Evolutionary conservation across 53 echinoderm and acorn worm genomes (phyloP).

Genomic region (Actinopyga echinites): DNA sequence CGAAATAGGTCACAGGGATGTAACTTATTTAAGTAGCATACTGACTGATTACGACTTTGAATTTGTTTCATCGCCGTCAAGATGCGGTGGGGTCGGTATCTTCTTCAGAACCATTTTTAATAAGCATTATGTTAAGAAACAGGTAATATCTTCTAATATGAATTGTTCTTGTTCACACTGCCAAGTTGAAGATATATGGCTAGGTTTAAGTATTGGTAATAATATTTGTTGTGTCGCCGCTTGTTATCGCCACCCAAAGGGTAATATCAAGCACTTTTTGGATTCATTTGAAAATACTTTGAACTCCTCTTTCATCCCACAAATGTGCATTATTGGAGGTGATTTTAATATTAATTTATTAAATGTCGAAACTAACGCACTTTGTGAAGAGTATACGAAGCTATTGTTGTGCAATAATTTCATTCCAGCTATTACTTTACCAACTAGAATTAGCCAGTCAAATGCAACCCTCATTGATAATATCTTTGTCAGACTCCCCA

Average conservation of each 20-base stretch:
- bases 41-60: neutral
- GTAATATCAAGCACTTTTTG: too few relatives aligned
- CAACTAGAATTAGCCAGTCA: too few relatives aligned
- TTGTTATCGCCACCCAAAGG: constrained; percentile 2
- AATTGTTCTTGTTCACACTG: too few relatives aligned
- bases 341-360: too few relatives aligned
- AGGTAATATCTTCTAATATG: neutral
- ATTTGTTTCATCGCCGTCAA: neutral
- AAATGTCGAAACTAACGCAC: neutral
- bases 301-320: neutral
- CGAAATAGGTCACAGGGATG: constrained; percentile 5
- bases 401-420: neutral
- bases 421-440: too few relatives aligned
- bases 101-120: constrained; percentile 1
- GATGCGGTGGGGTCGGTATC: neutral
- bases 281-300: neutral
- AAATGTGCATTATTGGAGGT: too few relatives aligned
- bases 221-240: too few relatives aligned
- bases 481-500: too few relatives aligned
- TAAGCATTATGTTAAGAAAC: constrained; percentile 11
- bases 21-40: neutral
- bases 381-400: neutral
- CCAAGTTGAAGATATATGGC: too few relatives aligned
- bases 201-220: too few relatives aligned
- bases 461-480: too few relatives aligned